Conservation (phyloP, 2,888 invertebrate species). For the Eupelmus urozonus region DNA sequence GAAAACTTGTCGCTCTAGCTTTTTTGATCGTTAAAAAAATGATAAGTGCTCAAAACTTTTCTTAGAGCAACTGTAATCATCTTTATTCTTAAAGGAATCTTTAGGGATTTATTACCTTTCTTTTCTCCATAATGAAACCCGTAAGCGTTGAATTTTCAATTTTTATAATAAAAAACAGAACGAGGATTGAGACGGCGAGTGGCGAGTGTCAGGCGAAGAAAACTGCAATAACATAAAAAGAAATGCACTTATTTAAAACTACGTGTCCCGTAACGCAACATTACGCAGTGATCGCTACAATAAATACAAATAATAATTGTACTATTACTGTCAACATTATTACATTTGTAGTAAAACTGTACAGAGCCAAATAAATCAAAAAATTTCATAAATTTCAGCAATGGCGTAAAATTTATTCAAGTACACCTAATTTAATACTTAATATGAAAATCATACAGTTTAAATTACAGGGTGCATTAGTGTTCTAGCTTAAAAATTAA, state of each 20-base stretch:
- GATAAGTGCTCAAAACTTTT: conserved; percentile 8
- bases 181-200: conserved; percentile 15
- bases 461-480: neutral
- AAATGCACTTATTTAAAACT: conserved; percentile 49
- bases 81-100: conserved; percentile 17
- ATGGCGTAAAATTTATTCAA: conserved; percentile 23
- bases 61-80: conserved; percentile 15
- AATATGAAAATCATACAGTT: neutral
- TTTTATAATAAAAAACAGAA: conserved; percentile 40
- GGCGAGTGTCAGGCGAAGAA: conserved; percentile 37
- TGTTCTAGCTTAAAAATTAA: no score
- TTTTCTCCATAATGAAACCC: neutral
- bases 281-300: conserved; percentile 64
- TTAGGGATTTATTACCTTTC: conserved; percentile 15
- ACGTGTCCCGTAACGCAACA: conserved; percentile 58
- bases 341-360: conserved; percentile 74
- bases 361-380: conserved; percentile 75
- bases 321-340: conserved; percentile 68
- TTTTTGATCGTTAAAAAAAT: conserved; percentile 34
- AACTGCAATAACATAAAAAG: conserved; percentile 51
- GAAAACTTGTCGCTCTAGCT: conserved; percentile 37
- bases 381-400: conserved; percentile 68
- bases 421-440: conserved; percentile 1
- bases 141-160: conserved; percentile 31
- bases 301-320: conserved; percentile 67